Evolutionary conservation across 2,797 vertebrate species (phyloP).

Genomic region (Typhlichthys subterraneus): DNA sequence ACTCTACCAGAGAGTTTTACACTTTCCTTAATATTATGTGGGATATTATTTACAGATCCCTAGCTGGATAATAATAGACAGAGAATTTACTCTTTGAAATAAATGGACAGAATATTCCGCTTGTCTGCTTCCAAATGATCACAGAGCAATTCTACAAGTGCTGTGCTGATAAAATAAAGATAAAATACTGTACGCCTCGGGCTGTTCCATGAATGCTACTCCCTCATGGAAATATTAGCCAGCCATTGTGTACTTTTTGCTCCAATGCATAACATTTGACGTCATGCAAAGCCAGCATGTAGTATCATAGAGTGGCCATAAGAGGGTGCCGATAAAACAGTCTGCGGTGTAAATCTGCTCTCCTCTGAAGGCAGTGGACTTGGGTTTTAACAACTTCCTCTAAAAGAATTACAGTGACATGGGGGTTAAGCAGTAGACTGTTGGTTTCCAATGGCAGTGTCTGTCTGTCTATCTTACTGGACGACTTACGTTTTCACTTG

Average conservation of each 20-base stretch:
- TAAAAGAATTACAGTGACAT: constrained; percentile 41
- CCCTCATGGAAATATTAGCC: constrained; percentile 42
- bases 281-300: constrained; percentile 36
- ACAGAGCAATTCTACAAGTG: constrained; percentile 33
- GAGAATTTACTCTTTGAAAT: constrained; percentile 5
- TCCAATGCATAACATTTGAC: constrained; percentile 55
- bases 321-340: constrained; percentile 33
- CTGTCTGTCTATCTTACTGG: constrained; percentile 5
- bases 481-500: no score
- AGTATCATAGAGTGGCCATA: constrained; percentile 48
- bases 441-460: constrained; percentile 46
- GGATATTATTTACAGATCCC: constrained; percentile 31
- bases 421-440: constrained; percentile 25
- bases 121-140: constrained; percentile 22
- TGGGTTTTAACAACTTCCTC: constrained; percentile 41
- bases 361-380: constrained; percentile 25
- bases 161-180: constrained; percentile 40
- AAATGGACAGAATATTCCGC: constrained; percentile 16
- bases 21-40: constrained; percentile 25
- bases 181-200: constrained; percentile 1
- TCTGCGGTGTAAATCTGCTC: constrained; percentile 14
- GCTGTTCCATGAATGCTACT: constrained; percentile 31
- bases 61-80: constrained; percentile 14
- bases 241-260: constrained; percentile 32
- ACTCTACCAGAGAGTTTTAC: constrained; percentile 74